phyloP scores from a whole-genome alignment of 2,797 vertebrate species.

The Balearica regulorum region DNA sequence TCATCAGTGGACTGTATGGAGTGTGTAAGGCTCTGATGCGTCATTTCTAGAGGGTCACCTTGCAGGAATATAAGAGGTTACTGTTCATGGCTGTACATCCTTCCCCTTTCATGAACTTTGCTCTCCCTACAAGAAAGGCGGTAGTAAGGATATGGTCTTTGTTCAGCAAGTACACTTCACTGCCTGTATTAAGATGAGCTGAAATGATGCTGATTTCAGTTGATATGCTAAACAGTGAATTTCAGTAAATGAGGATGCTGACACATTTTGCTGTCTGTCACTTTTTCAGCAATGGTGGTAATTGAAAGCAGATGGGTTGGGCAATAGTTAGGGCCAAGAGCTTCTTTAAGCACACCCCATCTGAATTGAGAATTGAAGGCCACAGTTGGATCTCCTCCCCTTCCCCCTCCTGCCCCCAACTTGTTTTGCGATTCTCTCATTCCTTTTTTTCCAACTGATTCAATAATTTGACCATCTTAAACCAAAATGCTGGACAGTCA shows the following conservation, averaged over 20 bases:
- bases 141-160: neutral
- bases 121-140: neutral
- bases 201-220: neutral
- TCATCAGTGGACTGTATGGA: neutral
- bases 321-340: neutral
- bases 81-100: neutral
- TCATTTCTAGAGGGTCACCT: neutral
- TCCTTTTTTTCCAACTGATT: neutral
- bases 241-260: too few relatives aligned
- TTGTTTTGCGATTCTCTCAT: neutral
- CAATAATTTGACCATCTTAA: neutral
- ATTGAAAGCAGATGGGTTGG: neutral
- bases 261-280: neutral
- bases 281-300: neutral
- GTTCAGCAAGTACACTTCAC: neutral
- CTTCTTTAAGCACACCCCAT: neutral
- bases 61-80: neutral
- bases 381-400: neutral
- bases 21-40: neutral
- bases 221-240: neutral
- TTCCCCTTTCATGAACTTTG: neutral
- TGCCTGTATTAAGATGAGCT: neutral
- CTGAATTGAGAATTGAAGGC: neutral
- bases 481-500: neutral
- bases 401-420: too few relatives aligned